phyloP scores from a whole-genome alignment of 1,140 invertebrate genomes.

The Brachionus rotundiformis region DNA sequence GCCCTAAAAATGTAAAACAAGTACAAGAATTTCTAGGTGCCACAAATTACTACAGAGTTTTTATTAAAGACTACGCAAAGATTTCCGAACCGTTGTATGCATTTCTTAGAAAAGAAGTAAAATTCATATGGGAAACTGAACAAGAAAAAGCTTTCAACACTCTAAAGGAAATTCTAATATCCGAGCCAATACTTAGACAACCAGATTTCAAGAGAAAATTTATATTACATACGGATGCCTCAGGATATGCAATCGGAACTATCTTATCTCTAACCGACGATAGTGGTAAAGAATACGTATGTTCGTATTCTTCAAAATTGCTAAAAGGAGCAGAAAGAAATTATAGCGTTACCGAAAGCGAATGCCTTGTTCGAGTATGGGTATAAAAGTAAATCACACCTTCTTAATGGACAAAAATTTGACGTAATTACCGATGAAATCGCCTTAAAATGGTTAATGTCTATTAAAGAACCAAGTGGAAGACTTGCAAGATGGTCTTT shows the following conservation, averaged over 20 bases:
- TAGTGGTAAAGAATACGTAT: conserved; percentile 23
- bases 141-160: not conserved
- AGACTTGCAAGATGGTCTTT: conserved; percentile 56
- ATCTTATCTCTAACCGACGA: conserved; percentile 39
- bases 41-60: not conserved
- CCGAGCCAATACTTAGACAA: not conserved
- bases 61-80: conserved; percentile 1
- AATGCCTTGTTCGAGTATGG: conserved; percentile 11
- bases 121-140: conserved; percentile 18
- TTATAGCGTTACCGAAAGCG: not conserved
- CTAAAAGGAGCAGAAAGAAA: not conserved
- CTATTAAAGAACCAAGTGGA: conserved; percentile 60
- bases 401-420: conserved; percentile 41
- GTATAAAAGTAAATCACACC: not conserved
- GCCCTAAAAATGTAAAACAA: not conserved
- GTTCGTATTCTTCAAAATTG: not conserved
- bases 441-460: conserved; percentile 5
- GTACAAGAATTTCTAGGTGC: not conserved
- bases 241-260: not conserved
- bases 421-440: conserved; percentile 32
- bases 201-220: not conserved
- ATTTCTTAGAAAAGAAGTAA: conserved; percentile 57
- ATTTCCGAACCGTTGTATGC: conserved; percentile 55
- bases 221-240: conserved; percentile 18
- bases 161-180: not conserved